phyloP scores from a whole-genome alignment of 2,888 invertebrate genomes.

The Leuctra nigra region DNA sequence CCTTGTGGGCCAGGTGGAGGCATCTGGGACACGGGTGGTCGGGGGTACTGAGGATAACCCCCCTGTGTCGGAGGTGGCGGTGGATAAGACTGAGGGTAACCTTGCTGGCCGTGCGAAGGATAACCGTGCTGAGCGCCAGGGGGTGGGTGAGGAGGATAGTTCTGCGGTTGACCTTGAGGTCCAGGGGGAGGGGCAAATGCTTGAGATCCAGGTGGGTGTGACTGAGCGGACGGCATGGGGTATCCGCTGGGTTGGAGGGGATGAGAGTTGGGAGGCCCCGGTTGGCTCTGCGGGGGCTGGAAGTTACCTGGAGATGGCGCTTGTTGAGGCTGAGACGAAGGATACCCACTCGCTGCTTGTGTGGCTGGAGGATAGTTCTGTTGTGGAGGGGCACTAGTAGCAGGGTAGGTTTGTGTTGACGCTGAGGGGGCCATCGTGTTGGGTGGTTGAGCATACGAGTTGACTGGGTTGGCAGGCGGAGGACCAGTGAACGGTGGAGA shows the following conservation, averaged over 20 bases:
- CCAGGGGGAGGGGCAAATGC: conserved; percentile 27
- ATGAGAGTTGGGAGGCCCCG: conserved; percentile 21
- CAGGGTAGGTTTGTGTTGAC: conserved; percentile 52
- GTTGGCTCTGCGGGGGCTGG: conserved; percentile 37
- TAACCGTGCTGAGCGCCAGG: conserved; percentile 30
- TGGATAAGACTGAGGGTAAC: conserved; percentile 22
- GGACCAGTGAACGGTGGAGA: conserved; percentile 38
- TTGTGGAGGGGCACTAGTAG: conserved; percentile 36
- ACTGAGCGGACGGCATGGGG: conserved; percentile 26
- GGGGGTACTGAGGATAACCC: conserved; percentile 52
- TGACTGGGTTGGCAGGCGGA: conserved; percentile 30
- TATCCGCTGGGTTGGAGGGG: conserved; percentile 26
- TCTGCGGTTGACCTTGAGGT: conserved; percentile 25
- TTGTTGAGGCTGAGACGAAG: conserved; percentile 38
- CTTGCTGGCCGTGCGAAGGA: conserved; percentile 24
- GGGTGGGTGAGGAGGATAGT: conserved; percentile 31
- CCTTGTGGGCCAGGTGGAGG: conserved; percentile 59
- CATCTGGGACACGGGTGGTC: conserved; percentile 53
- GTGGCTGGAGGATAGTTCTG: conserved; percentile 50
- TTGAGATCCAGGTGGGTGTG: conserved; percentile 28
- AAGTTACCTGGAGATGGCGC: conserved; percentile 31
- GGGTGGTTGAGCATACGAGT: conserved; percentile 35
- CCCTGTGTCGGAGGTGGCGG: conserved; percentile 46
- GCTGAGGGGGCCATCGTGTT: conserved; percentile 43
- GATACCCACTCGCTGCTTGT: conserved; percentile 41